Percentiles rank a stretch among this genome's conserved stretches.
Evolutionary conservation across 1,140 invertebrate species (phyloP).

Genomic region (Drosophila kepulauana): DNA sequence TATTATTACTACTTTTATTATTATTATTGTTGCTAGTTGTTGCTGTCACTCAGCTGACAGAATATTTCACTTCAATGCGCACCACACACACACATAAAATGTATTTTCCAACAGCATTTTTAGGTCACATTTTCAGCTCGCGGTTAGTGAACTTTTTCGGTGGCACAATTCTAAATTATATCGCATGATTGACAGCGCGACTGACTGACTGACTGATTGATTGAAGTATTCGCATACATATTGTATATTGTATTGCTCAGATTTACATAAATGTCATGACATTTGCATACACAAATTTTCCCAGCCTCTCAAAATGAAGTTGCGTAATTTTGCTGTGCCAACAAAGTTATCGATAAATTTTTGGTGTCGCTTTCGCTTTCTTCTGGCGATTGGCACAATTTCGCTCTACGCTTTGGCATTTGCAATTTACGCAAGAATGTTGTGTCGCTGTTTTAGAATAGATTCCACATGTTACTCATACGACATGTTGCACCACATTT

Average conservation of each 20-base stretch:
- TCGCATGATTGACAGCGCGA: conserved; percentile 25
- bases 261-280: conserved; percentile 27
- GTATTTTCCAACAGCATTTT: conserved; percentile 61
- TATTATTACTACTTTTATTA: conserved; percentile 51
- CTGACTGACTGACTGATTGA: conserved; percentile 44
- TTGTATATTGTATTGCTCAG: conserved; percentile 35
- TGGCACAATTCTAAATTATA: conserved; percentile 33
- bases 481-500: conserved; percentile 24
- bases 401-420: conserved; percentile 34
- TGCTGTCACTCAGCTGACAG: conserved; percentile 60
- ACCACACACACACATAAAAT: conserved; percentile 16
- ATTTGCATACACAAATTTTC: conserved; percentile 32
- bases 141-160: conserved; percentile 65
- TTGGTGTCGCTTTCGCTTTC: background rate
- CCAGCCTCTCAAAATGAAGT: conserved; percentile 36
- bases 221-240: conserved; percentile 18
- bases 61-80: conserved; percentile 50
- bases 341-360: conserved; percentile 61
- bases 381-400: conserved; percentile 38
- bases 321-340: conserved; percentile 41
- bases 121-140: conserved; percentile 63
- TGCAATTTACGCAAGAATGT: conserved; percentile 37
- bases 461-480: conserved; percentile 34
- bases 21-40: conserved; percentile 18
- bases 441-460: conserved; percentile 22